Percentiles rank a stretch among this genome's conserved stretches.
Conservation (phyloP, 2,797 vertebrate genomes). For the Myripristis jacobus region DNA sequence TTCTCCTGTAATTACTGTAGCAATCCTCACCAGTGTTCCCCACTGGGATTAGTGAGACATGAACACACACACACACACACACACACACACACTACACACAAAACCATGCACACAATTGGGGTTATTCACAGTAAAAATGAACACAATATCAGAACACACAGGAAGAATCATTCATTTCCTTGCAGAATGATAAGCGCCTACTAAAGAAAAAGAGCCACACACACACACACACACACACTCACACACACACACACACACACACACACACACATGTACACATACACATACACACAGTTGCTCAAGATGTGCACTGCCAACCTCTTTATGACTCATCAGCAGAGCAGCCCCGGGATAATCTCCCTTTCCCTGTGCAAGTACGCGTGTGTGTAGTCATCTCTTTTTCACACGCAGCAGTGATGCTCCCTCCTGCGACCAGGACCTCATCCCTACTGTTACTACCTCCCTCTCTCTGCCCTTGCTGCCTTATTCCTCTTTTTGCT, state of each 20-base stretch:
- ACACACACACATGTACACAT: constrained; percentile 5
- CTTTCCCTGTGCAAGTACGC: constrained; percentile 4
- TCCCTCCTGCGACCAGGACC: constrained; percentile 12
- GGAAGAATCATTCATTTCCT: constrained; percentile 43
- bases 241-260: constrained; percentile 14
- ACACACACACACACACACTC: constrained; percentile 6
- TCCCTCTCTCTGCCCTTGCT: not conserved
- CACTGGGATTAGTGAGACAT: constrained; percentile 55
- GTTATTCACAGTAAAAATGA: constrained; percentile 48
- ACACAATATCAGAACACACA: constrained; percentile 28
- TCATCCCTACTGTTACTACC: not conserved
- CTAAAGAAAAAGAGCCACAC: constrained; percentile 15
- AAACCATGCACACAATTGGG: constrained; percentile 15
- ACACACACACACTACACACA: constrained; percentile 1
- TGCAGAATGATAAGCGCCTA: constrained; percentile 38
- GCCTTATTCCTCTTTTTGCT: not conserved
- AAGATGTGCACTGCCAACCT: constrained; percentile 36
- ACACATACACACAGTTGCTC: constrained; percentile 16
- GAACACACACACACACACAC: constrained; percentile 27
- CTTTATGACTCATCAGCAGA: constrained; percentile 66
- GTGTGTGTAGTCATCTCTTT: not conserved
- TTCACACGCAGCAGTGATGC: not conserved
- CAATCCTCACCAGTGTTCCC: constrained; percentile 42
- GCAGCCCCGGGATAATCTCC: constrained; percentile 47
- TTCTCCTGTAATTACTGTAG: constrained; percentile 63